Base-by-base conservation (phyloP, 2,113 vertebrate genomes). In the Taurulus bubalis region DNA sequence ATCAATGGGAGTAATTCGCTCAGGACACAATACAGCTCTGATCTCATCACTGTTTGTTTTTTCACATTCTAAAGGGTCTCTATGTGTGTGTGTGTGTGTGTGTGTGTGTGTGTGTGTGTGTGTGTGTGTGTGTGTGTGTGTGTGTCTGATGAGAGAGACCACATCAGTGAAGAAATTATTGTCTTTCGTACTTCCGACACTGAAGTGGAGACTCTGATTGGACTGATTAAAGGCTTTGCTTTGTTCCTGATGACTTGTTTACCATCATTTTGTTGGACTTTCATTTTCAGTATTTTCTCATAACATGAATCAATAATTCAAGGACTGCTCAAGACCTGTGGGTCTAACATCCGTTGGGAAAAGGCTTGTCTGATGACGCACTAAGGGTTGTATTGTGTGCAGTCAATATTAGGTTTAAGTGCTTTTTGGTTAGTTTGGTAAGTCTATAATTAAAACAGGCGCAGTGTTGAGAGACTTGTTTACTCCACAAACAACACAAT, bases 151-250 rank as follows among this genome's bases (percentile, higher is more conserved):
- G 45, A n/a, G 30, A 36, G 38, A 32, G 60, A 34, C 91, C 89
- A 93, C 72, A 80, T 83, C 78, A 71, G 74, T 88, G 71, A 87
- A 87, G 88, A 81, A 38, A 80, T 92, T 84, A 90, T 84, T 90
- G 65, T 74, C 74, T 85, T 64, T 73, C 72, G 73, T 73, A 90
- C 78, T 71, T 82, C 70, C 11, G 4, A 24, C 64, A 32, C 83
- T 85, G 32, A 53, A 77, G 80, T 2, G 30, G 26, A 87, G 62
- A 83, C 38, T 77, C 64, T 65, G 75, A 22, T 7, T 55, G 73
- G 60, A 80, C 80, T 90, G 84, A 91, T 89, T 83, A 86, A 73
- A 88, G 47, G 24, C 45, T 84, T 82, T 64, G 60, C 75, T 69
- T 63, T 70, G 45, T 65, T 72, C 72, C 18, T 67, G 59, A 84